Percentiles rank a stretch among this genome's conserved stretches.
These are phyloP conservation scores for Lasioglossum villosulum DNA, from an alignment of 2,888 invertebrate species.

Conservation along the genomic window DNA sequence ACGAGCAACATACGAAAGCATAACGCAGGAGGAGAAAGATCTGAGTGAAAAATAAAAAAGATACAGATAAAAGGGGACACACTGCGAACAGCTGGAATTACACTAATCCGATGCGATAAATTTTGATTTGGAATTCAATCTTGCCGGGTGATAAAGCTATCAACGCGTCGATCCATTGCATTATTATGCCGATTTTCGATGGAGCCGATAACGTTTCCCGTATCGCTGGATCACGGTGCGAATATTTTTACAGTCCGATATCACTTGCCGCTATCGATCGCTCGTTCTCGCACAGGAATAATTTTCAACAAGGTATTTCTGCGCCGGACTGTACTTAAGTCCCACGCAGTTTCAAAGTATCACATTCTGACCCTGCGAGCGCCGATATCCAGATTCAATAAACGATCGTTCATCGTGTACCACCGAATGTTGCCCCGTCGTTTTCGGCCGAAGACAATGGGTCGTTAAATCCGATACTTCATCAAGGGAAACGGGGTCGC, in stretches of 20 bases:
- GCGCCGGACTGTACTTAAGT: background rate
- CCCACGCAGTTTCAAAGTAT: background rate
- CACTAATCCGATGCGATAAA: too few relatives aligned
- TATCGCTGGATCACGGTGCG: background rate
- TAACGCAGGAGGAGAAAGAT: too few relatives aligned
- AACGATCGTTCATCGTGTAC: conserved; percentile 7
- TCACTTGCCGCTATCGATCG: background rate
- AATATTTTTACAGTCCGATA: background rate
- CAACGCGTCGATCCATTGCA: background rate
- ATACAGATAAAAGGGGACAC: background rate
- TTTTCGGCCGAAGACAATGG: conserved; percentile 23
- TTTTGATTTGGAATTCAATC: background rate
- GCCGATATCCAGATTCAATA: conserved; percentile 5
- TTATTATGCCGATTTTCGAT: background rate
- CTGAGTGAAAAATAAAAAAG: too few relatives aligned
- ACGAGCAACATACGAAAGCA: too few relatives aligned
- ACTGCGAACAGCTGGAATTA: too few relatives aligned
- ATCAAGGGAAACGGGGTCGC: conserved; percentile 7
- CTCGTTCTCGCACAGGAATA: background rate
- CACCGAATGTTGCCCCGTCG: conserved; percentile 15
- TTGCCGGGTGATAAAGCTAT: background rate
- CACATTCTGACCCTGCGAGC: background rate
- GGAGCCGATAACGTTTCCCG: background rate
- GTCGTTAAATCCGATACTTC: conserved; percentile 23
- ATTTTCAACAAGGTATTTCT: background rate